Base-by-base conservation (phyloP, 2,113 vertebrate genomes). In the Columbina picui region DNA sequence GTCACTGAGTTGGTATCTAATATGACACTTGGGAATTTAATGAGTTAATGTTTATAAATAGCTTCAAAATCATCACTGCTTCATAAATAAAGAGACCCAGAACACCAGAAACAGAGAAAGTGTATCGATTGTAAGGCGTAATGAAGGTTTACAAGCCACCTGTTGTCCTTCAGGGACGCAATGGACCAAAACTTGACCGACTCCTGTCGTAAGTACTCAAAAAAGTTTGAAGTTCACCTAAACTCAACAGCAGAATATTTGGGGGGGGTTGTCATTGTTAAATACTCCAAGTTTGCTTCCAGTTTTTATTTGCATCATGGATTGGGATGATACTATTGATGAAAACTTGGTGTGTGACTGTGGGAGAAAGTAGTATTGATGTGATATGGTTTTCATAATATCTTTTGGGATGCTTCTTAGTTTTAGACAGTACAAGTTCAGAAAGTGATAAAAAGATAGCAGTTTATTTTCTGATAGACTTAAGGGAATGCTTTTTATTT, bases 41-140 rank as follows among this genome's bases (percentile, higher is more conserved):
- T 96, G 93, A 98, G 96, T 96, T 98, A 96, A 91, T 89, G 60
- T 69, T 95, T 98, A 98, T 98, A 98, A 98, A 98, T 98, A 98
- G 94, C 91, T 93, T 88, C 36, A 87, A 69, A 88, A 94, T 97
- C 97, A 95, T 78, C 64, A 30, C 81, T 9, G 25, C 95, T 94
- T 76, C 73, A 90, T 95, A 94, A 98, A 98, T 98, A 97, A 94
- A 93, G 97, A 95, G 86, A 32, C 15, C 75, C 61, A 18, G 63
- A 90, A 60, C 43, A 73, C 17, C 34, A 86, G 90, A 78, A 96
- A 16, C 41, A 34, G 47, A 87, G 71, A 50, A 59, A 84, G 69
- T 87, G 17, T 75, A 9, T 65, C 23, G 86, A 47, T 34, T 78
- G 36, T 52, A 56, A 81, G 65, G 36, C 80, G 64, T 57, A 38